These are phyloP conservation scores for Cyclina sinensis DNA, from an alignment of 1,140 invertebrate species.

Conservation along the genomic window DNA sequence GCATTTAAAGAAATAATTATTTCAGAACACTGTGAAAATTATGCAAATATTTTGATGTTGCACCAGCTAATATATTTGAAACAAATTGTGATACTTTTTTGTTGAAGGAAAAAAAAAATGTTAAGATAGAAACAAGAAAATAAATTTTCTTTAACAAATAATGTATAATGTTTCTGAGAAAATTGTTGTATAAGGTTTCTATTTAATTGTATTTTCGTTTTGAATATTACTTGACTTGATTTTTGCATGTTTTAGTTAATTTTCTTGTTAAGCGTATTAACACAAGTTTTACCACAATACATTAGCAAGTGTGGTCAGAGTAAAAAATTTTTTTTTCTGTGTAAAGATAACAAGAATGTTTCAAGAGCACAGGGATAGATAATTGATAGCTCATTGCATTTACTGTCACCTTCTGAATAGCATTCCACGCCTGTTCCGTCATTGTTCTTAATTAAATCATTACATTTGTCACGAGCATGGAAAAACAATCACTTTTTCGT, in stretches of 20 bases:
- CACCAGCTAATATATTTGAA: too few relatives aligned
- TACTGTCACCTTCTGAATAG: slow-evolving; percentile 10
- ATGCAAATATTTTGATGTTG: too few relatives aligned
- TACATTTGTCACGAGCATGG: slow-evolving; percentile 21
- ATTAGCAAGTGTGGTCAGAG: background rate
- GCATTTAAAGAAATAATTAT: too few relatives aligned
- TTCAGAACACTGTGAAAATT: too few relatives aligned
- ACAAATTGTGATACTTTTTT: too few relatives aligned
- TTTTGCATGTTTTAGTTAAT: too few relatives aligned
- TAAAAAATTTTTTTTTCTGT: background rate
- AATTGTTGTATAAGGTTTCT: too few relatives aligned
- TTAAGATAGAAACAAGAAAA: background rate
- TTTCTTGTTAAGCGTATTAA: background rate
- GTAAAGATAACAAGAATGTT: background rate
- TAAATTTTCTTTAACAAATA: too few relatives aligned
- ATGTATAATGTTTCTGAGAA: too few relatives aligned
- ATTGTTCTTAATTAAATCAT: slow-evolving; percentile 56
- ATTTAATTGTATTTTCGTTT: too few relatives aligned
- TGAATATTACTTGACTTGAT: background rate
- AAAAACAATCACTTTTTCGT: slow-evolving; percentile 45
- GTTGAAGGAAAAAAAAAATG: too few relatives aligned
- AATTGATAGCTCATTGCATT: background rate
- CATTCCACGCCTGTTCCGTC: slow-evolving; percentile 29
- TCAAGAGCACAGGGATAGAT: background rate
- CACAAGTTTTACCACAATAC: background rate